These are phyloP conservation scores for Ctenopoma kingsleyae DNA, from an alignment of 2,797 vertebrate genomes.

Conservation along the genomic window DNA sequence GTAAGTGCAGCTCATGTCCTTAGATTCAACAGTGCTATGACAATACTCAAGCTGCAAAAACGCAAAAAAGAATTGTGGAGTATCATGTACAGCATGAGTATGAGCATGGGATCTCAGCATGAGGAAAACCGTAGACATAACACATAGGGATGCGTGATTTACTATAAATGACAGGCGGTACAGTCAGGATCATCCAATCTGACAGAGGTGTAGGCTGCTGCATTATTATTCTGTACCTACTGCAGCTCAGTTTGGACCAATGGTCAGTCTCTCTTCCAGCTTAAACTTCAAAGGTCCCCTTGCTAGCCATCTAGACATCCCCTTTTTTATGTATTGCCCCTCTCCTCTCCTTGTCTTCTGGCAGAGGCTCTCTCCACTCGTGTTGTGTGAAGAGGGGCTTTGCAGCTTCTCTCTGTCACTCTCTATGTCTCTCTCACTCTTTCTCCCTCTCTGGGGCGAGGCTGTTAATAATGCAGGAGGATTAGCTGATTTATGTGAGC, in stretches of 20 bases:
- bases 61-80: too few relatives aligned
- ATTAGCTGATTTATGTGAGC: slow-evolving; percentile 82
- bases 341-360: slow-evolving; percentile 54
- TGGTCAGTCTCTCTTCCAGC: slow-evolving; percentile 13
- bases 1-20: slow-evolving; percentile 4
- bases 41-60: slow-evolving; percentile 6
- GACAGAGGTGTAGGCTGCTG: slow-evolving; percentile 31
- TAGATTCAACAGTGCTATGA: slow-evolving; percentile 3
- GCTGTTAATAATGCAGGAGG: slow-evolving; percentile 83
- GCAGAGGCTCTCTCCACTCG: slow-evolving; percentile 49
- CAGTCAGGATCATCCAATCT: slow-evolving; percentile 42
- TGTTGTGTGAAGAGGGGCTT: slow-evolving; percentile 60
- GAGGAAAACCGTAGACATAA: slow-evolving; percentile 11
- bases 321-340: slow-evolving; percentile 53
- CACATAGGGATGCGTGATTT: slow-evolving; percentile 11
- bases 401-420: slow-evolving; percentile 54
- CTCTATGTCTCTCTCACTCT: slow-evolving; percentile 50
- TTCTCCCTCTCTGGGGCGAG: slow-evolving; percentile 63
- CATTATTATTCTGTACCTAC: slow-evolving; percentile 24
- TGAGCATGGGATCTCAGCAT: slow-evolving; percentile 22
- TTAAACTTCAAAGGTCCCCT: slow-evolving; percentile 58
- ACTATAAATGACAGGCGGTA: slow-evolving; percentile 33
- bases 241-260: slow-evolving; percentile 9
- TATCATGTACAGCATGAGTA: slow-evolving; percentile 5
- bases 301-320: slow-evolving; percentile 51